Base-by-base conservation (phyloP, 1,140 invertebrate species). In the Cotesia glomerata region DNA sequence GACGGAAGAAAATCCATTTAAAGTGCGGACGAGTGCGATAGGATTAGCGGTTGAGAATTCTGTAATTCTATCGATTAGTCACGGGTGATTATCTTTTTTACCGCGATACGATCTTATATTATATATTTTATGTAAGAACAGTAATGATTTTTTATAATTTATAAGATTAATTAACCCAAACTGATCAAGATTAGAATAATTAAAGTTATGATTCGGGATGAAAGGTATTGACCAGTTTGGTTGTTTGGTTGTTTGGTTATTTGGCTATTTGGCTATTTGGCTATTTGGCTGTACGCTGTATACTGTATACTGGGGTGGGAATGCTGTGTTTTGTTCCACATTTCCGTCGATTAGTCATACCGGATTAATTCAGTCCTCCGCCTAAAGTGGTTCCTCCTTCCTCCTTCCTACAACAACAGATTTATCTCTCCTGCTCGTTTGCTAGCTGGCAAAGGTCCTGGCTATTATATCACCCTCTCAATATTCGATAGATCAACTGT, bases 341-440 rank as follows among this genome's bases (percentile, higher is more conserved):
- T 71, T 71, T 71, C 69, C 69, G 69, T 63, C 61, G 69, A 71
- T 71, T 71, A 71, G 69, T 71, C 69, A 71, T 71, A 71, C 58
- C 69, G 61, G 69, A 71, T 71, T 71, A 71, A 71, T 71, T 71
- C 62, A 49, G 58, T 71, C 69, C 49, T 39, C 34, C 32, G 59
- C 58, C 54, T 71, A 39, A 45, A 32, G 69, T 49, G 58, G 14
- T 34, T 51, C 69, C 61, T 62, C 45, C 14, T 26, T 26, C 26
- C 26, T 26, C 26, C 26, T 26, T 26, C 26, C 26, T 26, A 26
- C 1, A 26, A 26, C 26, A 71, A 71, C 52, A 71, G 59, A 71
- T 71, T 63, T 64, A 64, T 36, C 62, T 64, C 26, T 4, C 26
- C 7, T 13, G 62, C 36, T 32, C 62, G n/a, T 64, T 36, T 64